phyloP scores from a whole-genome alignment of 2,113 vertebrate species.

The Corvus moneduloides region DNA sequence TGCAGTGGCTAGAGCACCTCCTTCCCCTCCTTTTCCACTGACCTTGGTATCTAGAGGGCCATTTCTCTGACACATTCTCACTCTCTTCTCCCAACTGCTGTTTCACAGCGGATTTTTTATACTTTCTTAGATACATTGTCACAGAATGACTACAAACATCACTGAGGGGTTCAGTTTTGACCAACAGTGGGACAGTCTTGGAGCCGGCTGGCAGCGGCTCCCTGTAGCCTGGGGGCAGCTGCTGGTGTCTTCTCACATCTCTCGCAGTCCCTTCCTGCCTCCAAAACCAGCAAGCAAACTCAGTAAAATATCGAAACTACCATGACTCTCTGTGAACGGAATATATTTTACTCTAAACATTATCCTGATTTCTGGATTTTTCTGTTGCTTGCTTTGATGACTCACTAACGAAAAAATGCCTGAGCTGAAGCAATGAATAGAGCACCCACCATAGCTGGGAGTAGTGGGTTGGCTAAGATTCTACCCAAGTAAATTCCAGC shows the following conservation, averaged over 20 bases:
- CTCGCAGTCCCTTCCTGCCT: neutral
- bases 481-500: neutral
- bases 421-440: neutral
- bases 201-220: neutral
- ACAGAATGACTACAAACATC: neutral
- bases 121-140: neutral
- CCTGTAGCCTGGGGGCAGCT: neutral
- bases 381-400: neutral
- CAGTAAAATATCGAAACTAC: neutral
- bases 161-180: neutral
- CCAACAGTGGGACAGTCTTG: neutral
- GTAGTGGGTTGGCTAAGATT: neutral
- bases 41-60: neutral
- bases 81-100: neutral
- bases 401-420: neutral
- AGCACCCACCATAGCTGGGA: accelerated
- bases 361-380: neutral
- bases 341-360: neutral
- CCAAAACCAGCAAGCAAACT: neutral
- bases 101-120: neutral
- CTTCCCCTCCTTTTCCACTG: neutral
- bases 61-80: neutral
- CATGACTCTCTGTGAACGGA: neutral
- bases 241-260: neutral
- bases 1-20: accelerated